phyloP scores from a whole-genome alignment of 2,113 vertebrate genomes.

The Oreotrochilus melanogaster region DNA sequence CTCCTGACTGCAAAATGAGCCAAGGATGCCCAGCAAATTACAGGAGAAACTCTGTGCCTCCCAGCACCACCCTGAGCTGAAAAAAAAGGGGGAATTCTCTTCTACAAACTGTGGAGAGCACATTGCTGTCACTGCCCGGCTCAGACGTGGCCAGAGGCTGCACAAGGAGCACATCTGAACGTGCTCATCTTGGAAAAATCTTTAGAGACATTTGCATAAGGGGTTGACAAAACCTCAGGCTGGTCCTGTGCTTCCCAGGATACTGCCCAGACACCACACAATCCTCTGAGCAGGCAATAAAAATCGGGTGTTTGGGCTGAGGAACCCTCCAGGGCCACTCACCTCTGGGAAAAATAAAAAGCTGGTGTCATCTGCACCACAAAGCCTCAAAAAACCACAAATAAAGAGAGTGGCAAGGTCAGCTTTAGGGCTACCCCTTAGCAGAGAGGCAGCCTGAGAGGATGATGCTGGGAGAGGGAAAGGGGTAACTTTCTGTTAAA shows the following conservation, averaged over 20 bases:
- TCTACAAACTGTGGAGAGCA: not conserved
- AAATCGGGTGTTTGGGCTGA: not conserved
- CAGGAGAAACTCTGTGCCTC: not conserved
- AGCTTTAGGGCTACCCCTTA: not conserved
- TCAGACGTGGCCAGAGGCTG: not conserved
- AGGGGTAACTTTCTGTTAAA: constrained; percentile 66
- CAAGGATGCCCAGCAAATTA: not conserved
- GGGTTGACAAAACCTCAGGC: too few species aligned
- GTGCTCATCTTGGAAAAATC: not conserved
- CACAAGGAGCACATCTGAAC: accelerated
- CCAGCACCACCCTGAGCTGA: not conserved
- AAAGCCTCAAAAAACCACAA: not conserved
- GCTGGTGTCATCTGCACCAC: not conserved
- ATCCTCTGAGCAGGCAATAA: too few species aligned
- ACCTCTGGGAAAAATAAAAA: not conserved
- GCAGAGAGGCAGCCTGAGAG: not conserved
- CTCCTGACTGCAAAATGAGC: not conserved
- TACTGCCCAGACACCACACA: too few species aligned
- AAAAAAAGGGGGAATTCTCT: not conserved
- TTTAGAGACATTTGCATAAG: not conserved
- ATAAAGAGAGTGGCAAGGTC: not conserved
- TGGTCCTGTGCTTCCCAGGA: too few species aligned
- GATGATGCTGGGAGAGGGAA: constrained; percentile 26
- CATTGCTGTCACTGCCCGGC: not conserved
- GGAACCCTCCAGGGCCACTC: not conserved